Percentiles rank a stretch among this genome's conserved stretches.
Evolutionary conservation across 2,113 vertebrate genomes (phyloP).

Genomic region (Mirounga angustirostris): DNA sequence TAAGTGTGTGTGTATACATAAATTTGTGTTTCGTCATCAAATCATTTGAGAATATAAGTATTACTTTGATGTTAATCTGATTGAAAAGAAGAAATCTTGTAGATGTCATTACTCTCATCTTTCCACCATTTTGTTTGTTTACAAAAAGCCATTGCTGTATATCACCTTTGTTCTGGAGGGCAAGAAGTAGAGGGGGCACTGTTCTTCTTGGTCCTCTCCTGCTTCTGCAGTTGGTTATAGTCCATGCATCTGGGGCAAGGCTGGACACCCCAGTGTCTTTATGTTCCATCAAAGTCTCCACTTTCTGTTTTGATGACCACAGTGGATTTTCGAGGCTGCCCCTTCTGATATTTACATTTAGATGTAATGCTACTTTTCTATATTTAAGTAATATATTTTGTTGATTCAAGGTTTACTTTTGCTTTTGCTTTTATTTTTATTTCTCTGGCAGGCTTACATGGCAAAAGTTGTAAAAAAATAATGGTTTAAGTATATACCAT

Average conservation of each 20-base stretch:
- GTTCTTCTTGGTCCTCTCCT: neutral
- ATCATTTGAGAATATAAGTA: conserved; percentile 49
- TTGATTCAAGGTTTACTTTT: neutral
- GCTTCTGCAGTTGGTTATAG: neutral
- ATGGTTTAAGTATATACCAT: neutral
- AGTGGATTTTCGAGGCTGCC: neutral
- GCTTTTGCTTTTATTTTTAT: conserved; percentile 2
- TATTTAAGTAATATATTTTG: neutral
- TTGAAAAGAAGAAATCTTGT: neutral
- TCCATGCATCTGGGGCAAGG: neutral
- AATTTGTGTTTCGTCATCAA: conserved; percentile 19
- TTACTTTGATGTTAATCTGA: conserved; percentile 25
- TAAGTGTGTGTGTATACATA: neutral
- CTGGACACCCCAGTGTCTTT: neutral
- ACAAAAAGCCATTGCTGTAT: neutral
- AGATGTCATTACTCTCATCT: neutral
- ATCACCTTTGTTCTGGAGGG: neutral
- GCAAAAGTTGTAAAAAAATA: neutral
- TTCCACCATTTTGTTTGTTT: conserved; percentile 14
- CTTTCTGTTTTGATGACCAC: neutral
- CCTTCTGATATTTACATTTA: conserved; percentile 1
- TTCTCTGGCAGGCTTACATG: neutral
- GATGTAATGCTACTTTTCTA: neutral
- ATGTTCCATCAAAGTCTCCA: neutral
- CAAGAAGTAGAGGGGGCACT: accelerated